Conservation (phyloP, 2,888 invertebrate species). For the Frankliniella fusca region DNA sequence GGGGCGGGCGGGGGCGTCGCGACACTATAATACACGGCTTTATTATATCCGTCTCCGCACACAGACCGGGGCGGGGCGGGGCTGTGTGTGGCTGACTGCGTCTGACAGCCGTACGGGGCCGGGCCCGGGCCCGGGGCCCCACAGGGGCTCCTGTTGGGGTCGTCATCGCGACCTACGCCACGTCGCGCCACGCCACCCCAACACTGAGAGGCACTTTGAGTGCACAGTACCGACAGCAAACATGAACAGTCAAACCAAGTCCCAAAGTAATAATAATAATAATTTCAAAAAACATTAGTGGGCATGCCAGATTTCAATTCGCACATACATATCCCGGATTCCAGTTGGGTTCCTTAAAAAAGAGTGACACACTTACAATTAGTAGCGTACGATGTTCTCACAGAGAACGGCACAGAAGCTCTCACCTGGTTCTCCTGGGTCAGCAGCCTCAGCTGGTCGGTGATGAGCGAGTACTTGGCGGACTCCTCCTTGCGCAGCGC, state of each 20-base stretch:
- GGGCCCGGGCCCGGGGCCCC: not conserved
- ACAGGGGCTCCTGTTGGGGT: not conserved
- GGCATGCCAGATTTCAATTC: no score
- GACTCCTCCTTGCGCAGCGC: constrained; percentile 95
- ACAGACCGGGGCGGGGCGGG: not conserved
- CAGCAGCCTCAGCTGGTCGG: constrained; percentile 92
- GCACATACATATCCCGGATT: no score
- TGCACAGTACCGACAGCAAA: no score
- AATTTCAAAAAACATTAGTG: no score
- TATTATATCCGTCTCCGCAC: not conserved
- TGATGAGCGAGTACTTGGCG: constrained; percentile 92
- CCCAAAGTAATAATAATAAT: no score
- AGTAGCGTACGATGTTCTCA: no score
- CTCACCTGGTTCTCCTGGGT: constrained; percentile 94
- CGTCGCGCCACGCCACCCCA: not conserved
- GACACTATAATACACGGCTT: not conserved
- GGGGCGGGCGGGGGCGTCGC: not conserved
- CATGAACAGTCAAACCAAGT: no score
- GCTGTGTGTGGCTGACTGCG: no score
- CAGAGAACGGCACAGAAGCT: constrained; percentile 8
- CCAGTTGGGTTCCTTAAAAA: no score
- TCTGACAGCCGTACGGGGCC: not conserved
- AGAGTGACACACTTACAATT: no score
- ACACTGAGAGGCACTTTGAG: not conserved
- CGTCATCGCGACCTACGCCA: not conserved